Conservation (phyloP, 2,888 invertebrate species). For the Matsumyia berberina region DNA sequence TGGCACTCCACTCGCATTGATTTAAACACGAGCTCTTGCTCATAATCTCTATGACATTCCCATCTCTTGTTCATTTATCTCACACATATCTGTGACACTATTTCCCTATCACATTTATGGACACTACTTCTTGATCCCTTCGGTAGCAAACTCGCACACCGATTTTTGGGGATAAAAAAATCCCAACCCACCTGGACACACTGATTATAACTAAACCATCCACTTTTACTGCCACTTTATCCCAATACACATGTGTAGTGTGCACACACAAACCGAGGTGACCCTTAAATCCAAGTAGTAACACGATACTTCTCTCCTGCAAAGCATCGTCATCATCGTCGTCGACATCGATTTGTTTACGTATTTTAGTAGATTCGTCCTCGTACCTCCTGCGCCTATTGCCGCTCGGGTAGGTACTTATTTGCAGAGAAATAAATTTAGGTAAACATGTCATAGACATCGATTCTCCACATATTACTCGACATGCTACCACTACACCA, state of each 20-base stretch:
- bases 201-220: constrained; percentile 10
- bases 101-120: not conserved
- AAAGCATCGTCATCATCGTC: constrained; percentile 17
- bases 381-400: not conserved
- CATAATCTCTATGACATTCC: not conserved
- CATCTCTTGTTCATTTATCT: not conserved
- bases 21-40: not conserved
- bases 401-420: constrained; percentile 10
- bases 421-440: constrained; percentile 40
- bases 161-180: not conserved
- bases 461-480: constrained; percentile 31
- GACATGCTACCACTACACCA: constrained; percentile 12
- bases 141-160: not conserved
- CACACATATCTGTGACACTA: not conserved
- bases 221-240: constrained; percentile 17
- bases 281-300: constrained; percentile 30
- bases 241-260: constrained; percentile 1
- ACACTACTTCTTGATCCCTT: not conserved
- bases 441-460: constrained; percentile 48
- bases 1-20: too few relatives aligned
- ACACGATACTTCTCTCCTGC: constrained; percentile 23
- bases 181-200: constrained; percentile 1
- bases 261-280: not conserved
- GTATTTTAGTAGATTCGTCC: constrained; percentile 21
- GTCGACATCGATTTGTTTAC: constrained; percentile 48